These are phyloP conservation scores for Nothobranchius furzeri DNA, from an alignment of 2,113 vertebrate species.

Conservation along the genomic window DNA sequence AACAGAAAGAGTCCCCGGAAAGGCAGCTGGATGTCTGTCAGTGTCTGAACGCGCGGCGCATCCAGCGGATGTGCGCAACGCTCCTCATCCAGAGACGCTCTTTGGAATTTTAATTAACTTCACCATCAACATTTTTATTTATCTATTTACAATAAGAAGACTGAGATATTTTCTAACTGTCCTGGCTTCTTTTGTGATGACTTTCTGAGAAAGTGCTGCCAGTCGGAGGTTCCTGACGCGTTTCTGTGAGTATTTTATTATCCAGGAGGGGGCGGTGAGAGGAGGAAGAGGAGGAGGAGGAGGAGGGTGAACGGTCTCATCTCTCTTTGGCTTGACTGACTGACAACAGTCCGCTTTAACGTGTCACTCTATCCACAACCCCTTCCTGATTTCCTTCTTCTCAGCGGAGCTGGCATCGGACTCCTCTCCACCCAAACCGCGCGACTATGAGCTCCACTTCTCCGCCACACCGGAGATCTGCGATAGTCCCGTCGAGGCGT, in stretches of 20 bases:
- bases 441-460: conserved; percentile 22
- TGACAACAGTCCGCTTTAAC: conserved; percentile 81
- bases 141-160: too few relatives aligned
- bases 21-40: conserved; percentile 99
- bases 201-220: conserved; percentile 61
- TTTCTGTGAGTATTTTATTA: conserved; percentile 60
- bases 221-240: conserved; percentile 44
- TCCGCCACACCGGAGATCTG: conserved; percentile 44
- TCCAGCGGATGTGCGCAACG: conserved; percentile 84
- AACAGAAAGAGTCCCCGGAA: conserved; percentile 78
- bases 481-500: conserved; percentile 35
- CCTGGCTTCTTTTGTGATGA: conserved; percentile 23
- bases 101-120: conserved; percentile 75
- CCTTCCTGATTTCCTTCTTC: conserved; percentile 25
- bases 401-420: conserved; percentile 35
- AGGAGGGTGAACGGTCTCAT: conserved; percentile 72
- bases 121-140: too few relatives aligned
- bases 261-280: conserved; percentile 40
- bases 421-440: conserved; percentile 10
- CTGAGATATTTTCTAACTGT: too few relatives aligned
- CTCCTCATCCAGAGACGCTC: conserved; percentile 83
- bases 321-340: conserved; percentile 82
- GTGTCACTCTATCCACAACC: conserved; percentile 76
- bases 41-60: conserved; percentile 94
- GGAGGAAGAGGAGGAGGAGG: conserved; percentile 35